Evolutionary conservation across 2,888 invertebrate species (phyloP), one percentile per base, ranked within the genome.

Genomic region (Adelognathus sp.): DNA sequence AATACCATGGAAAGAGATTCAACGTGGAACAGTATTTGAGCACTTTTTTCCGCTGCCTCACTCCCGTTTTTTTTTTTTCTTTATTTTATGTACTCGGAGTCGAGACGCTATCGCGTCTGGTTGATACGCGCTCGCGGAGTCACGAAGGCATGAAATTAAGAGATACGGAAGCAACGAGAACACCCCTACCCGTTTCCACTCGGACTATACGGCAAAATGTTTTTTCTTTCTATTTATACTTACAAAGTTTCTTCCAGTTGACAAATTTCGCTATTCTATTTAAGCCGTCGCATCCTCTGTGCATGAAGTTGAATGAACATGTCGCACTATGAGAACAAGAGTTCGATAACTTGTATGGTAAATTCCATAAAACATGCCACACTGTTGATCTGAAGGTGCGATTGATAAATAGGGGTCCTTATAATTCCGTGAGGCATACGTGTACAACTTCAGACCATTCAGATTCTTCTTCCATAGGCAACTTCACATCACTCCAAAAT

Each of bases 131-230:
- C 36, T 33, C 36, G 44, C 50, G 64, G 76, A 80, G 71, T 76
- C 72, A 81, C 81, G 79, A 80, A 76, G 79, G 81, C 81, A 81
- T 81, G 81, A 81, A 82, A 82, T 82, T 82, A 79, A 77, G 73
- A 82, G 36, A 75, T 67, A 36, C 71, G 69, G 70, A 75, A 76
- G 60, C 63, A 71, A 79, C 74, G 21, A 61, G 46, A 21, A 54
- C n/a, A 11, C 7, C 14, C 27, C 33, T n/a, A 4, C 52, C 33
- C 58, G 24, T n/a, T 7, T 73, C 7, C 44, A 31, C 63, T 44
- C 36, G 14, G 24, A n/a, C 52, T 21, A 14, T 16, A n/a, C n/a
- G 16, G 36, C 9, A 67, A 79, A 79, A 77, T 61, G 56, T 52
- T 50, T 50, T 39, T 21, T 24, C 70, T n/a, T n/a, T n/a, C n/a